Evolutionary conservation across 2,113 vertebrate species (phyloP).

Genomic region (Paradisaea rubra): DNA sequence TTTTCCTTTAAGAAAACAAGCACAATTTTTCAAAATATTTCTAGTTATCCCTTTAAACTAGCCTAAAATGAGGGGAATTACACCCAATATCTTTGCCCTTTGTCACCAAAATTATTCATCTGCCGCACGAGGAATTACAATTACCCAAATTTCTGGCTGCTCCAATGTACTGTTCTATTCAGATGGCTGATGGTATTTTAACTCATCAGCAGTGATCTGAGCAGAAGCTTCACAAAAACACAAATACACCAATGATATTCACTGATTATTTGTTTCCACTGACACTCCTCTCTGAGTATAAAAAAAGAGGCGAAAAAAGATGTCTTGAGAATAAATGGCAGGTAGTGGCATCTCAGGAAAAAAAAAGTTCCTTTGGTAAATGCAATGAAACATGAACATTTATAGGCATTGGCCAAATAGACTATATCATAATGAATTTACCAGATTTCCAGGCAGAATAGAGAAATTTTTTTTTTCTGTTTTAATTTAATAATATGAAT

Average conservation of each 20-base stretch:
- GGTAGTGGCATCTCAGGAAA: background rate
- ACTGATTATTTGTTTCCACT: background rate
- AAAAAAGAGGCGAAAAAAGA: background rate
- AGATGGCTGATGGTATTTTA: background rate
- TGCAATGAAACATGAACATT: background rate
- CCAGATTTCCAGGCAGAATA: conserved; percentile 46
- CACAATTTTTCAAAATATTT: background rate
- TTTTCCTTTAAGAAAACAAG: background rate
- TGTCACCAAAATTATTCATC: background rate
- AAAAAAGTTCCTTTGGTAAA: background rate
- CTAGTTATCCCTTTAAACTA: background rate
- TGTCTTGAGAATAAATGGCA: background rate
- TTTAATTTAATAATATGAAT: conserved; percentile 24
- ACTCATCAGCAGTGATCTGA: background rate
- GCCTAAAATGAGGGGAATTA: background rate
- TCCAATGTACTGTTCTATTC: background rate
- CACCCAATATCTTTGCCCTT: background rate
- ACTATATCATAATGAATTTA: conserved; percentile 3
- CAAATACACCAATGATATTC: background rate
- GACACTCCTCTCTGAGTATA: background rate
- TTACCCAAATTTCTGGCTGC: background rate
- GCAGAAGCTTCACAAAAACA: background rate
- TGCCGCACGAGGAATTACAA: background rate
- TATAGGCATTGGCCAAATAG: background rate
- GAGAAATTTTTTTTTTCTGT: background rate